Conservation (phyloP, 2,888 invertebrate genomes). For the Monoplex corrugatus region DNA sequence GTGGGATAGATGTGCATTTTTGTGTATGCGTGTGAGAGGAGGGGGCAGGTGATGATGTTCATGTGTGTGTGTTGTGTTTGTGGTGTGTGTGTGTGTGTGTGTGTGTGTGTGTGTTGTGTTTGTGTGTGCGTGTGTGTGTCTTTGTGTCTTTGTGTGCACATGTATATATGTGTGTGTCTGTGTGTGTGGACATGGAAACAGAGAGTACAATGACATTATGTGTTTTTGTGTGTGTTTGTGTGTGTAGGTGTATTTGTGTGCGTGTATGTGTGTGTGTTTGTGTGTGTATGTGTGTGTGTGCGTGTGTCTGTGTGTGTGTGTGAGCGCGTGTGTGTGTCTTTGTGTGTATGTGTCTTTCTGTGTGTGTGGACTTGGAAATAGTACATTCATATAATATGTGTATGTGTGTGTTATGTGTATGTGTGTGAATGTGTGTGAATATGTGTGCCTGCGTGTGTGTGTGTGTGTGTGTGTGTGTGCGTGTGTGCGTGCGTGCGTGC, state of each 20-base stretch:
- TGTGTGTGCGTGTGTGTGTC: slow-evolving; percentile 28
- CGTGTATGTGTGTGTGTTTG: slow-evolving; percentile 5
- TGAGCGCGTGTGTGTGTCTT: no score
- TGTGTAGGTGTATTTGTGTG: not conserved
- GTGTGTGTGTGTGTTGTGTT: slow-evolving; percentile 41
- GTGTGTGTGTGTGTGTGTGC: not conserved
- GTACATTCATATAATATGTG: no score
- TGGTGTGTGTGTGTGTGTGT: slow-evolving; percentile 30
- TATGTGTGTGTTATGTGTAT: not conserved
- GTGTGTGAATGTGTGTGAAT: not conserved
- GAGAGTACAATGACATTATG: no score
- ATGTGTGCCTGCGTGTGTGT: not conserved
- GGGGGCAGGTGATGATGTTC: no score
- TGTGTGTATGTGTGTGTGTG: slow-evolving; percentile 11
- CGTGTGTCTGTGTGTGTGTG: slow-evolving; percentile 8
- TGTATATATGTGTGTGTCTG: slow-evolving; percentile 33
- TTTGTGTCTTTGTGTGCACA: no score
- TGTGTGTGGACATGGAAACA: not conserved
- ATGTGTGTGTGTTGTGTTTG: no score
- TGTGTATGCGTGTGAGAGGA: no score
- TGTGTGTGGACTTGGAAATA: not conserved
- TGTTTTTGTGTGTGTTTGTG: not conserved
- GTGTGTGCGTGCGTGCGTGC: not conserved
- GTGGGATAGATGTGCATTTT: no score
- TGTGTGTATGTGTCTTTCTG: slow-evolving; percentile 31